These are phyloP conservation scores for Porites cylindrica DNA, from an alignment of 92 coral and sea anemone species.

Conservation along the genomic window DNA sequence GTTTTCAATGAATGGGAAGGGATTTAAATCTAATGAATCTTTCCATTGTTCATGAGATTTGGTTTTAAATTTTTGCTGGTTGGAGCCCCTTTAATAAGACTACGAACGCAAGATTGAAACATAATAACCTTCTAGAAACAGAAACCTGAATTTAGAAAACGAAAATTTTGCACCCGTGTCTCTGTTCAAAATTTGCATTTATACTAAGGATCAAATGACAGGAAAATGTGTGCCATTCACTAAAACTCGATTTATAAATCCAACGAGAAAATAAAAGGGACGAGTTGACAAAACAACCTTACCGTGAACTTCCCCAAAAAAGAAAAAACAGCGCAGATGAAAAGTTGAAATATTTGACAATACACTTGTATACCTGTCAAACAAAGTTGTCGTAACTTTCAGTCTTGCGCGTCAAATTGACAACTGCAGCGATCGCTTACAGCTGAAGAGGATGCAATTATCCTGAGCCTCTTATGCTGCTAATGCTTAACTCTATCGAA, in stretches of 20 bases:
- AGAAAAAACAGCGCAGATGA: neutral
- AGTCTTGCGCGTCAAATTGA: neutral
- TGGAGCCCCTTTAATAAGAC: too few relatives aligned
- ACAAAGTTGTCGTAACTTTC: neutral
- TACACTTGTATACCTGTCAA: neutral
- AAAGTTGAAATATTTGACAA: neutral
- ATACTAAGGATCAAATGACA: neutral
- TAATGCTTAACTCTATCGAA: neutral
- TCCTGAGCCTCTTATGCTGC: too few relatives aligned
- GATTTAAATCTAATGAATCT: neutral
- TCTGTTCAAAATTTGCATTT: too few relatives aligned
- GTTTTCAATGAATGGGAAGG: constrained; percentile 7
- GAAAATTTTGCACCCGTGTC: neutral
- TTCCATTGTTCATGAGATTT: neutral
- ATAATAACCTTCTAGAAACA: too few relatives aligned
- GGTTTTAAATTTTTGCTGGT: too few relatives aligned
- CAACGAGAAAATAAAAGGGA: too few relatives aligned
- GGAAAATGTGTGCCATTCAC: neutral
- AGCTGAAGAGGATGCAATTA: neutral
- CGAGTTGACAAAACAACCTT: neutral
- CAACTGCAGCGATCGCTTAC: neutral
- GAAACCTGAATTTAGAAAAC: too few relatives aligned
- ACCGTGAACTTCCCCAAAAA: neutral
- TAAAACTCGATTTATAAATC: too few relatives aligned
- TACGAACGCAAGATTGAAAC: too few relatives aligned